These are phyloP conservation scores for Sericinus montela DNA, from an alignment of 2,888 invertebrate species.

Conservation along the genomic window DNA sequence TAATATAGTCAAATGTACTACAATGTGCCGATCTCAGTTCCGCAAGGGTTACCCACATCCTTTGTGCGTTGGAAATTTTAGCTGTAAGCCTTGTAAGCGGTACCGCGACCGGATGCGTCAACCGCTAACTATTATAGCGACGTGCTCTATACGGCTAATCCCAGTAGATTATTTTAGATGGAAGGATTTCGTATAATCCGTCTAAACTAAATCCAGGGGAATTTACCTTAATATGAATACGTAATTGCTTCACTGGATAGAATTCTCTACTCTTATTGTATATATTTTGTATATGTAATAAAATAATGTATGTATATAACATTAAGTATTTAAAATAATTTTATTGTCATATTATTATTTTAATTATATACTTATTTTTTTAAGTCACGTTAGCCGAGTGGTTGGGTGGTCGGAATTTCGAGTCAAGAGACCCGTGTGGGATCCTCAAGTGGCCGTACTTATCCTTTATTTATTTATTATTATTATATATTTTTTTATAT, in stretches of 20 bases:
- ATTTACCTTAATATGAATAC: constrained; percentile 12
- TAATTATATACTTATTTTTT: too few species aligned
- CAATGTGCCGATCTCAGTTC: constrained; percentile 10
- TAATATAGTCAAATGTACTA: constrained; percentile 11
- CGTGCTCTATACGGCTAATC: constrained; percentile 25
- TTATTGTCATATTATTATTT: too few species aligned
- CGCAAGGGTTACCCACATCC: constrained; percentile 28
- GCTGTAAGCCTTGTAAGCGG: constrained; percentile 24
- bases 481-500: too few species aligned
- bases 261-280: too few species aligned
- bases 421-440: too few species aligned
- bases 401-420: too few species aligned
- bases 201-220: constrained; percentile 12
- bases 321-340: too few species aligned
- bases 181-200: constrained; percentile 13
- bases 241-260: background rate
- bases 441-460: too few species aligned
- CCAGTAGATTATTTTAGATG: constrained; percentile 26
- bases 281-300: too few species aligned
- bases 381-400: too few species aligned
- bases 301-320: too few species aligned
- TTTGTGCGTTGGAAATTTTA: constrained; percentile 28
- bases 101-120: constrained; percentile 27
- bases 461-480: too few species aligned
- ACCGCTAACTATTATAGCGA: constrained; percentile 26